These are phyloP conservation scores for Sarotherodon lohbergeri DNA, from an alignment of 2,113 vertebrate genomes.

Conservation along the genomic window DNA sequence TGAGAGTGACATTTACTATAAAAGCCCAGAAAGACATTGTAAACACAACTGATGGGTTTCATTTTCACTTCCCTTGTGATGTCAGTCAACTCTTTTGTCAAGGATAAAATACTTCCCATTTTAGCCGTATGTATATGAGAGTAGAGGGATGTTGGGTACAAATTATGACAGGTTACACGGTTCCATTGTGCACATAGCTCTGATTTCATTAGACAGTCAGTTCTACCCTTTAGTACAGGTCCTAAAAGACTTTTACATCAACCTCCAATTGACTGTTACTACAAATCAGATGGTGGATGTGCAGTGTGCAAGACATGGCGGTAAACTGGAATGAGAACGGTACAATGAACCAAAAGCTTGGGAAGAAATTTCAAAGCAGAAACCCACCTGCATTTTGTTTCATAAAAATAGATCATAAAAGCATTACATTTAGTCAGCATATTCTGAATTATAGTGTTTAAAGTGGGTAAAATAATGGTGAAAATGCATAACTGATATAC, in stretches of 20 bases:
- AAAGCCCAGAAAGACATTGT: not conserved
- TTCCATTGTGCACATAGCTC: not conserved
- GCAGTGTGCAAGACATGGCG: not conserved
- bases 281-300: not conserved
- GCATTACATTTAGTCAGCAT: not conserved
- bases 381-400: not conserved
- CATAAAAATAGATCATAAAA: not conserved
- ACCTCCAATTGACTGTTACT: not conserved
- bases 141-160: not conserved
- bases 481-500: not conserved
- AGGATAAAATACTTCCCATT: conserved; percentile 17
- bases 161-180: not conserved
- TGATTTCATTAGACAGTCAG: not conserved
- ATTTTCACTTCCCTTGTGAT: conserved; percentile 44
- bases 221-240: not conserved
- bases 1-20: not conserved
- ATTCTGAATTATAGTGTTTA: not conserved
- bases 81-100: not conserved
- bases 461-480: not conserved
- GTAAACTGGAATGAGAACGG: not conserved
- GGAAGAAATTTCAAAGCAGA: not conserved
- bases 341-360: not conserved
- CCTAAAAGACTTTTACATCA: not conserved
- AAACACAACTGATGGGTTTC: not conserved
- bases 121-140: not conserved